Base-by-base conservation (phyloP, 1,140 invertebrate genomes). In the Melanaphis sacchari region DNA sequence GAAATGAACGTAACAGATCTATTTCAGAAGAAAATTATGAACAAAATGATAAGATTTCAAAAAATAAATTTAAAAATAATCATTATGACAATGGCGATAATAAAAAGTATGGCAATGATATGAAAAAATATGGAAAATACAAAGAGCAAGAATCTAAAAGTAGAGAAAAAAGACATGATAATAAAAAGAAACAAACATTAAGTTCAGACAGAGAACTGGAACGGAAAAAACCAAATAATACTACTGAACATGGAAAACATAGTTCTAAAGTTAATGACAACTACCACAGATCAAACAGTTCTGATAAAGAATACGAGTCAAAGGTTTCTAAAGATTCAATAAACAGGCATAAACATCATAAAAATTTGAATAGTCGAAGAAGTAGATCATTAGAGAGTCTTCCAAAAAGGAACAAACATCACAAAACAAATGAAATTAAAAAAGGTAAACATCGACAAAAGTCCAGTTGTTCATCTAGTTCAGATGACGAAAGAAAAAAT, bases 381-480 rank as follows among this genome's bases (percentile, higher is more conserved):
- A 93, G 36, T 54, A 93, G 91, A 54, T 93, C 91, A 85, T 85
- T 81, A 21, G 46, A n/a, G 4, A 92, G 81, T 82, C 46, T 11
- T 3, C 22, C 7, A 85, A 82, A 54, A 49, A 8, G n/a, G 3
- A 92, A 84, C 26, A 38, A 92, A 49, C 6, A 59, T 66, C 52
- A 54, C 85, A 84, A 54, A 38, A 41, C 8, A 52, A 93, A 76
- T 46, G 46, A 93, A 21, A 38, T 41, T 11, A 93, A 41, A 84
- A 93, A 93, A 82, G 46, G 85, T 31, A 93, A 85, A 21, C 15
- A 84, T 2, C 85, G 26, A 85, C 36, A 9, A 7, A 52, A 93
- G 1, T 52, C 91, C 7, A 54, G 26, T 40, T 54, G 36, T 21
- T 85, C 38, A 8, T 85, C 81, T 1, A 93, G 91, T 52, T 85